Conservation (phyloP, 1,140 invertebrate genomes). For the Trichomalopsis sarcophagae region DNA sequence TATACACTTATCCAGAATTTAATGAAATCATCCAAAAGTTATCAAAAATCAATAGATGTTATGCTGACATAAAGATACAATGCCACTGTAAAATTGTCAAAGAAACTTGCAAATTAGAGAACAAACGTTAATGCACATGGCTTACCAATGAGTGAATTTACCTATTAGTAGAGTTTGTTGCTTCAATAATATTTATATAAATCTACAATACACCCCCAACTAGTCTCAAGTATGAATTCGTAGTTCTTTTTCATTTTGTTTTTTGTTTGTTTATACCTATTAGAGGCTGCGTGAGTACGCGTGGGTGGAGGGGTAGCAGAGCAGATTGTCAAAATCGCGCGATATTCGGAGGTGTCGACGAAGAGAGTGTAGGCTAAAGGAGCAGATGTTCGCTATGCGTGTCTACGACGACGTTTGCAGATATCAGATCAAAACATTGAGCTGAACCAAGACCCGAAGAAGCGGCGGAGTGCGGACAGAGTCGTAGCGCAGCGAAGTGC, state of each 20-base stretch:
- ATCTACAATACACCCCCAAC: background rate
- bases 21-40: background rate
- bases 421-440: conserved; percentile 36
- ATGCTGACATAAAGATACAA: background rate
- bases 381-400: conserved; percentile 51
- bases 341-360: conserved; percentile 67
- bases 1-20: background rate
- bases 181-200: background rate
- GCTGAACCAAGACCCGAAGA: conserved; percentile 51
- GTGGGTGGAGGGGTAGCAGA: conserved; percentile 62
- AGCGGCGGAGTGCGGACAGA: background rate
- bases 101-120: background rate
- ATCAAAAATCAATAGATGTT: background rate
- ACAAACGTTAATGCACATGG: background rate
- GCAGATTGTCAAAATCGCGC: conserved; percentile 70
- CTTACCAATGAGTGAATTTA: conserved; percentile 31
- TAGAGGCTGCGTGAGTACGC: conserved; percentile 51
- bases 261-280: conserved; percentile 51
- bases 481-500: conserved; percentile 55
- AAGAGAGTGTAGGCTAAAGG: conserved; percentile 66
- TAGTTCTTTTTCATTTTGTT: conserved; percentile 24
- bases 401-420: conserved; percentile 39
- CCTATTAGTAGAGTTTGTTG: background rate
- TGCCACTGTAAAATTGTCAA: background rate
- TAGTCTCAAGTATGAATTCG: conserved; percentile 30